A percentile compares a stretch with the other conserved stretches of the same genome.
These are phyloP conservation scores for Fragum fragum DNA, from an alignment of 2,888 invertebrate genomes.

Conservation along the genomic window DNA sequence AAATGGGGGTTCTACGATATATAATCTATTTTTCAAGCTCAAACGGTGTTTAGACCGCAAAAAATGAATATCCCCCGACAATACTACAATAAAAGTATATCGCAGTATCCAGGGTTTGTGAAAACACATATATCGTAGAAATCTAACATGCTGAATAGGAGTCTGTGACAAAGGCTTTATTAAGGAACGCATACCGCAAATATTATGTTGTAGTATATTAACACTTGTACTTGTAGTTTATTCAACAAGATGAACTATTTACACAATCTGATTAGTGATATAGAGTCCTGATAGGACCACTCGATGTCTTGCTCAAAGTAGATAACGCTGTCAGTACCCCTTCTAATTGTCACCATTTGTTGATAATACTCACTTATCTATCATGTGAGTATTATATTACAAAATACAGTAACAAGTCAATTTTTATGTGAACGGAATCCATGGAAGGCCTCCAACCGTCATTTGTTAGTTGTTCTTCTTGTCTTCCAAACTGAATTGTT, in stretches of 20 bases:
- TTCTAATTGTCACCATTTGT: slow-evolving; percentile 6
- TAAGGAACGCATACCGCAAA: neutral
- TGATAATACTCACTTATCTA: neutral
- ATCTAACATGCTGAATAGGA: neutral
- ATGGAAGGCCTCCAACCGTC: neutral
- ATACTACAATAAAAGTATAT: neutral
- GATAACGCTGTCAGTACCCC: slow-evolving; percentile 23
- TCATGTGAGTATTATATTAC: slow-evolving; percentile 7
- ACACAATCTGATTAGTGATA: slow-evolving; percentile 13
- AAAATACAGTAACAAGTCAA: neutral
- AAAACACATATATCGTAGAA: slow-evolving; percentile 2
- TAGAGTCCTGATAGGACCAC: neutral
- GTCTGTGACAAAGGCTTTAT: neutral
- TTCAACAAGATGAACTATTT: neutral
- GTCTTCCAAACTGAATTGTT: neutral
- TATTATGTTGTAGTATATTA: neutral
- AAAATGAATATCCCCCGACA: neutral
- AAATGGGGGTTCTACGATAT: slow-evolving; percentile 25
- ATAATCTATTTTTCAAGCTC: slow-evolving; percentile 9
- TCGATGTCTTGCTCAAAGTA: slow-evolving; percentile 12
- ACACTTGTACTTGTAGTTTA: neutral
- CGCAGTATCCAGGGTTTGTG: neutral
- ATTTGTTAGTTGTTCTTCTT: neutral
- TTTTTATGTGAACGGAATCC: neutral
- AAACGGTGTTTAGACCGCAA: neutral